These are phyloP conservation scores for Pipistrellus pygmaeus DNA, from an alignment of 2,797 vertebrate species.

Conservation along the genomic window DNA sequence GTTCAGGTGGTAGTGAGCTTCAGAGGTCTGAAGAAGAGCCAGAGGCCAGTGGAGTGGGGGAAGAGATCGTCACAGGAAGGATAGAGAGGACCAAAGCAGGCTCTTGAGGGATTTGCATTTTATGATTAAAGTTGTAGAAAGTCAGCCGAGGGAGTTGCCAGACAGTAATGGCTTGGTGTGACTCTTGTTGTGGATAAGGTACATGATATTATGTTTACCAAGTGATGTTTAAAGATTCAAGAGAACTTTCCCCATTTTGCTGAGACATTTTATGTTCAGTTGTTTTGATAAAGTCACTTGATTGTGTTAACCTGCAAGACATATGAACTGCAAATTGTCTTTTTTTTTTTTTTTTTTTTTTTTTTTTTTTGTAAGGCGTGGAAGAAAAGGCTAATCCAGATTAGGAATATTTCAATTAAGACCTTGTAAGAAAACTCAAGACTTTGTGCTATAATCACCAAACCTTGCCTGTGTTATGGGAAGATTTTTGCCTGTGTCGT, in stretches of 20 bases:
- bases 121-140: background rate
- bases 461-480: constrained; percentile 55
- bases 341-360: background rate
- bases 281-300: background rate
- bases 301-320: background rate
- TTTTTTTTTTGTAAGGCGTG: background rate
- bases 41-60: background rate
- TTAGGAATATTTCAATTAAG: background rate
- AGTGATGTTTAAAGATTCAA: background rate
- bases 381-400: background rate
- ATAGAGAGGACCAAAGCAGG: background rate
- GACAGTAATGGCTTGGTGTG: background rate
- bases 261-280: background rate
- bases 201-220: background rate
- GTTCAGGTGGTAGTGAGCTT: background rate
- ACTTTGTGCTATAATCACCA: background rate
- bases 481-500: constrained; percentile 56
- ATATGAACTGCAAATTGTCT: background rate
- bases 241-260: background rate
- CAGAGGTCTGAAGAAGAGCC: background rate
- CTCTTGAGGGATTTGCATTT: background rate
- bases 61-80: background rate
- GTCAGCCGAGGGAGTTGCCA: background rate
- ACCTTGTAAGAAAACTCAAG: constrained; percentile 15
- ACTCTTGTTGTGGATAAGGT: background rate